Conservation (phyloP, 1,140 invertebrate genomes). For the Rhyzopertha dominica region DNA sequence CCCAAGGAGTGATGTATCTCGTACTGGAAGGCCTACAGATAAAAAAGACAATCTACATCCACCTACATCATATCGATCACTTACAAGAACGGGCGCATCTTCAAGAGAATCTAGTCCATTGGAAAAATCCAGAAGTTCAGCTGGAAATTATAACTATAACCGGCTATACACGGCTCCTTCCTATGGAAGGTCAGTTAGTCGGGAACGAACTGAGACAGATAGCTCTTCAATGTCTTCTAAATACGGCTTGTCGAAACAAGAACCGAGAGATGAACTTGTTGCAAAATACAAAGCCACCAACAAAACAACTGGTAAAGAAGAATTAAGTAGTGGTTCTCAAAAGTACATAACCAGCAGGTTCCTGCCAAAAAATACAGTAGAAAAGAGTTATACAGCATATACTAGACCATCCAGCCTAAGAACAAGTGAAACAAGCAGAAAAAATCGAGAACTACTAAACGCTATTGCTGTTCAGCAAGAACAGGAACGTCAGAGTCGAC, state of each 20-base stretch:
- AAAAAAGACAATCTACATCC: conserved; percentile 38
- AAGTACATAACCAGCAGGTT: conserved; percentile 44
- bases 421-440: conserved; percentile 38
- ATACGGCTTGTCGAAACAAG: conserved; percentile 25
- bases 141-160: conserved; percentile 32
- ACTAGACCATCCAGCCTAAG: conserved; percentile 28
- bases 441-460: conserved; percentile 40
- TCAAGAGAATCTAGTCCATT: conserved; percentile 42
- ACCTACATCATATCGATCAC: conserved; percentile 36
- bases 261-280: conserved; percentile 22
- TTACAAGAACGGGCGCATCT: conserved; percentile 23
- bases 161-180: conserved; percentile 33
- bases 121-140: conserved; percentile 27
- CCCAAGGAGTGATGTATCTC: conserved; percentile 18
- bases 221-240: conserved; percentile 13
- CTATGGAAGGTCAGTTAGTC: conserved; percentile 32
- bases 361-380: conserved; percentile 42
- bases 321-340: conserved; percentile 31
- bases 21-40: conserved; percentile 30
- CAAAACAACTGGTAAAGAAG: conserved; percentile 31
- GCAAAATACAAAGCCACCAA: conserved; percentile 27
- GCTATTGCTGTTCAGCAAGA: conserved; percentile 36
- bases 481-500: conserved; percentile 25
- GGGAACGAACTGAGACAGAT: conserved; percentile 33
- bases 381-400: conserved; percentile 42